Evolutionary conservation across 2,113 vertebrate genomes (phyloP).

Genomic region (Dissostichus mawsoni): DNA sequence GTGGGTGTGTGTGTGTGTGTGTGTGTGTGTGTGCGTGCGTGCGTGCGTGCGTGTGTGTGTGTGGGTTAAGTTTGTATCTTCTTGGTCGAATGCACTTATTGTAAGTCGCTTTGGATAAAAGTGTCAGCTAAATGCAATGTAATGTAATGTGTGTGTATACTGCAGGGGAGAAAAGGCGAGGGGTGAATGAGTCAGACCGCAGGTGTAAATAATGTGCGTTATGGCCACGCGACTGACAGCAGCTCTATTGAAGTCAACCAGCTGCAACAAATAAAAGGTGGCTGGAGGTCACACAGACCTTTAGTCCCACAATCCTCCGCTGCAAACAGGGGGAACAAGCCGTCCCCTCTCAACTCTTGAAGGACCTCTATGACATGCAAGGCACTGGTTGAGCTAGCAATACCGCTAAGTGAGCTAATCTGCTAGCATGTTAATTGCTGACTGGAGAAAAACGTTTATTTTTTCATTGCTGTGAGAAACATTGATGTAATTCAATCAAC

Average conservation of each 20-base stretch:
- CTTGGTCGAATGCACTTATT: no score
- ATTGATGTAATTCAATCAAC: background rate
- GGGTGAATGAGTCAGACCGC: slow-evolving; percentile 27
- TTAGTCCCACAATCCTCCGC: slow-evolving; percentile 33
- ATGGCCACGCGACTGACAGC: slow-evolving; percentile 57
- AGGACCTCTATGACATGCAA: background rate
- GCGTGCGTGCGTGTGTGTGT: slow-evolving; percentile 7
- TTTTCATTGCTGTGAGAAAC: background rate
- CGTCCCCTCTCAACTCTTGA: rapidly evolving
- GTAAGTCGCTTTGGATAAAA: no score
- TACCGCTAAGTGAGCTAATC: background rate
- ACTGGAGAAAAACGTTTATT: no score
- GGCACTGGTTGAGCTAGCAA: background rate
- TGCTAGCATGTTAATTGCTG: background rate
- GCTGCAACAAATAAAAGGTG: slow-evolving; percentile 77
- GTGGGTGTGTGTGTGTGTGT: slow-evolving; percentile 12
- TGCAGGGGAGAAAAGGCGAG: slow-evolving; percentile 14
- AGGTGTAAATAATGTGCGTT: slow-evolving; percentile 72
- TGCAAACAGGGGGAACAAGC: slow-evolving; percentile 3
- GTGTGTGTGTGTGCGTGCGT: slow-evolving; percentile 10
- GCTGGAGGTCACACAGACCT: slow-evolving; percentile 72
- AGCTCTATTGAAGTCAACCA: slow-evolving; percentile 73
- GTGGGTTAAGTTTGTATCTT: no score
- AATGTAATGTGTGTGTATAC: background rate
- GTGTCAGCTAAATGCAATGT: no score